Percentiles rank a stretch among this genome's conserved stretches.
Evolutionary conservation across 2,888 invertebrate species (phyloP).

Genomic region (Hofmannophila pseudospretella): DNA sequence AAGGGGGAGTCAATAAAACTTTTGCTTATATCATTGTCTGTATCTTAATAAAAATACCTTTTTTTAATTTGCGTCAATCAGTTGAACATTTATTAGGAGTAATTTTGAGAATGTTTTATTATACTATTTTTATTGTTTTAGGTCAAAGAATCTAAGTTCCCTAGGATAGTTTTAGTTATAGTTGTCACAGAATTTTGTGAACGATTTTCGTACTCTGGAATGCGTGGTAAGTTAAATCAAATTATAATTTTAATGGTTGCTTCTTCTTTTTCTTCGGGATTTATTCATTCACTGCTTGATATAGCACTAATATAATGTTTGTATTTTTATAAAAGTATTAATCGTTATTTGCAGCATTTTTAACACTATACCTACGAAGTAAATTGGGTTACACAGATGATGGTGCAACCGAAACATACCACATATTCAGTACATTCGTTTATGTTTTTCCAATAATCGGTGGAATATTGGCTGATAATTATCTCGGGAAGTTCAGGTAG

Average conservation of each 20-base stretch:
- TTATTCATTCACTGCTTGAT: no score
- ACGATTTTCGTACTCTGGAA: slow-evolving; percentile 95
- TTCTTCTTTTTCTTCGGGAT: no score
- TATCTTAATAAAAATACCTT: no score
- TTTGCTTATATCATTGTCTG: no score
- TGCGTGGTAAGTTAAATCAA: slow-evolving; percentile 83
- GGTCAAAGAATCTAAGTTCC: slow-evolving; percentile 74
- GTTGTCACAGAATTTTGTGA: slow-evolving; percentile 97
- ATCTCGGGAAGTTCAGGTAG: slow-evolving; percentile 86
- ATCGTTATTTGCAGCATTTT: slow-evolving; percentile 79
- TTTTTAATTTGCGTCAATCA: no score
- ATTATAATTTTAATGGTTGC: no score
- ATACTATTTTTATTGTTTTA: slow-evolving; percentile 22
- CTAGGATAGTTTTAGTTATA: slow-evolving; percentile 92
- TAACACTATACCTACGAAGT: slow-evolving; percentile 84
- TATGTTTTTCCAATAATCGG: slow-evolving; percentile 88
- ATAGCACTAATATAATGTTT: no score
- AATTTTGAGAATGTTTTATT: no score
- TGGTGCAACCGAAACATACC: slow-evolving; percentile 84
- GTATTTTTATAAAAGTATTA: no score
- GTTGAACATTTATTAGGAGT: no score
- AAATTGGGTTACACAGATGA: slow-evolving; percentile 80
- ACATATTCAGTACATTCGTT: slow-evolving; percentile 84
- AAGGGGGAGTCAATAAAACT: no score
- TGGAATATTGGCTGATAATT: slow-evolving; percentile 88